phyloP scores from a whole-genome alignment of 1,140 invertebrate species.

The Drosophila truncata region DNA sequence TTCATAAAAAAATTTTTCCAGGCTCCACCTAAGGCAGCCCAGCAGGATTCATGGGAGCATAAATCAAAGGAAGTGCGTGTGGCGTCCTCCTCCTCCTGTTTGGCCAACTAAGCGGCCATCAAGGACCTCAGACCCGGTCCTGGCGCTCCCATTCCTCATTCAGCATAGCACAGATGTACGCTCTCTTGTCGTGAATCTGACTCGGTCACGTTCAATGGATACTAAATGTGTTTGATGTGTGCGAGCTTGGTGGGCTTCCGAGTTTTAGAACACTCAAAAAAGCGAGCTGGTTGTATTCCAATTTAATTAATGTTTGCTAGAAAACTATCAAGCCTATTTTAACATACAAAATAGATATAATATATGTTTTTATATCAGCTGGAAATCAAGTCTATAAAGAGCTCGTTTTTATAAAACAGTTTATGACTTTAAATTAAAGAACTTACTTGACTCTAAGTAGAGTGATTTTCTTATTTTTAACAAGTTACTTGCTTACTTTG shows the following conservation, averaged over 20 bases:
- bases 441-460: background rate
- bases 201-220: conserved; percentile 53
- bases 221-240: conserved; percentile 24
- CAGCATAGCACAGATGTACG: conserved; percentile 28
- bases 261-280: conserved; percentile 14
- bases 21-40: conserved; percentile 23
- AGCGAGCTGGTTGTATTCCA: background rate
- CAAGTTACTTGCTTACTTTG: background rate
- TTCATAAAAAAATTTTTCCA: conserved; percentile 69
- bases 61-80: conserved; percentile 54
- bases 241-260: conserved; percentile 24
- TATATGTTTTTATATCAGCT: background rate
- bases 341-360: no score
- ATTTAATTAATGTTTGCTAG: background rate
- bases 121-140: conserved; percentile 11
- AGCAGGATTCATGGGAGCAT: conserved; percentile 43
- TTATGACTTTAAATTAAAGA: background rate
- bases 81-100: conserved; percentile 21
- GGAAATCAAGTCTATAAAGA: background rate
- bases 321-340: background rate
- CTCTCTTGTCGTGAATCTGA: conserved; percentile 26
- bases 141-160: background rate
- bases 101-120: conserved; percentile 48
- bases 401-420: background rate
- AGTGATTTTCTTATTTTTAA: background rate